phyloP scores from a whole-genome alignment of 2,113 vertebrate genomes.

The Gymnogyps californianus region DNA sequence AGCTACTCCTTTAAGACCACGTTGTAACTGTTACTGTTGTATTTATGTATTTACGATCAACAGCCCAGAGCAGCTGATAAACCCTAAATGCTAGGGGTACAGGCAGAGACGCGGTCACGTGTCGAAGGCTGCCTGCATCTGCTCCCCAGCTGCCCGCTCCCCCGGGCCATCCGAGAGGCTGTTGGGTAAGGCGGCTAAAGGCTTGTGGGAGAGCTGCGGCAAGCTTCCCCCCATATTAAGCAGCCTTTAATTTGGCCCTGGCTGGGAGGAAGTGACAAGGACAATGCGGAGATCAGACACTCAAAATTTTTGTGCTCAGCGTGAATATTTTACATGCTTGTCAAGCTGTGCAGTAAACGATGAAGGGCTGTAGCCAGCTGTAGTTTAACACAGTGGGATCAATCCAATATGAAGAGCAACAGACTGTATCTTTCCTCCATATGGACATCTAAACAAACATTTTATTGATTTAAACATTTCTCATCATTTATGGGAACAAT shows the following conservation, averaged over 20 bases:
- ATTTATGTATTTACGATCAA: background rate
- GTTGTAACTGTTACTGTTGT: background rate
- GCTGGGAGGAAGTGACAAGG: slow-evolving; percentile 39
- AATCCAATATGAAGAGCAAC: background rate
- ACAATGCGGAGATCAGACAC: slow-evolving; percentile 46
- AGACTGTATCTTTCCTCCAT: slow-evolving; percentile 41
- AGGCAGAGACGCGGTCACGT: background rate
- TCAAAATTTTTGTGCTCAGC: background rate
- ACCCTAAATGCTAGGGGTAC: background rate
- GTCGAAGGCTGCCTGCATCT: slow-evolving; percentile 44
- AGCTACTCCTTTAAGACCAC: background rate
- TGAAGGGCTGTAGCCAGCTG: background rate
- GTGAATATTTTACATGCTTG: slow-evolving; percentile 31
- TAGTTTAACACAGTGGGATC: slow-evolving; percentile 42
- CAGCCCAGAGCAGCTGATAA: slow-evolving; percentile 25
- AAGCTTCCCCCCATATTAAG: background rate
- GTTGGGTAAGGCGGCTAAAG: background rate
- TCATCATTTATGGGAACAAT: slow-evolving; percentile 40
- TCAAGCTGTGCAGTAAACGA: slow-evolving; percentile 45
- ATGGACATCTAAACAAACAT: slow-evolving; percentile 5
- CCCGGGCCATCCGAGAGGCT: background rate
- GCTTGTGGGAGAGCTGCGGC: background rate
- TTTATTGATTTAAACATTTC: slow-evolving; percentile 62
- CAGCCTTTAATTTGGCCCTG: slow-evolving; percentile 37
- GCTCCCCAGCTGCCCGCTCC: slow-evolving; percentile 68